Percentiles rank a stretch among this genome's conserved stretches.
These are phyloP conservation scores for Lucilia sericata DNA, from an alignment of 1,140 invertebrate genomes.

Conservation along the genomic window DNA sequence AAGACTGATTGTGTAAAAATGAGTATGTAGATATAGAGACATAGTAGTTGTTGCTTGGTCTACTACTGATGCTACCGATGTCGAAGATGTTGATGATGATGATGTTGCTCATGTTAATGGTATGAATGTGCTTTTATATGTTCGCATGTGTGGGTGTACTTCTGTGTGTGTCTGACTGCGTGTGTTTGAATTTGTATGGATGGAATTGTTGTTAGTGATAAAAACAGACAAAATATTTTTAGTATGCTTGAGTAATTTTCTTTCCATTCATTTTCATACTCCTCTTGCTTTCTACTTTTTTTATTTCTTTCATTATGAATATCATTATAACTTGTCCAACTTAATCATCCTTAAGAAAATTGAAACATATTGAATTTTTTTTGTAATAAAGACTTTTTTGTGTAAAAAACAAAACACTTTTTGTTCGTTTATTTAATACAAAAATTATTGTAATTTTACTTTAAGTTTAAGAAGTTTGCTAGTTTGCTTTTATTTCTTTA, in stretches of 20 bases:
- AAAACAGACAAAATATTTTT: not conserved
- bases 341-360: conserved; percentile 17
- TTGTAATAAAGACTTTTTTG: not conserved
- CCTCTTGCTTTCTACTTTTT: not conserved
- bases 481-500: too few species aligned
- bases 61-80: not conserved
- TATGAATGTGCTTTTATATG: not conserved
- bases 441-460: too few species aligned
- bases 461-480: too few species aligned
- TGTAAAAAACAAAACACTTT: not conserved
- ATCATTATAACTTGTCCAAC: conserved; percentile 12
- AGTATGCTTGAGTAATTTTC: not conserved
- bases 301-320: not conserved
- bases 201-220: not conserved
- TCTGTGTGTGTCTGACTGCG: not conserved
- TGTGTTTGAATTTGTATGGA: not conserved
- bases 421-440: too few species aligned
- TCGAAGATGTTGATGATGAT: too few species aligned
- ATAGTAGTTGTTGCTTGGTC: too few species aligned
- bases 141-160: not conserved
- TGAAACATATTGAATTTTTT: conserved; percentile 13
- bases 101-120: not conserved
- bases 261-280: conserved; percentile 1
- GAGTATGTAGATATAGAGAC: not conserved
- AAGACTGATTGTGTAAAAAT: conserved; percentile 63